A percentile compares a stretch with the other conserved stretches of the same genome.
These are phyloP conservation scores for Chymomyza amoena DNA, from an alignment of 2,888 invertebrate species.

Conservation along the genomic window DNA sequence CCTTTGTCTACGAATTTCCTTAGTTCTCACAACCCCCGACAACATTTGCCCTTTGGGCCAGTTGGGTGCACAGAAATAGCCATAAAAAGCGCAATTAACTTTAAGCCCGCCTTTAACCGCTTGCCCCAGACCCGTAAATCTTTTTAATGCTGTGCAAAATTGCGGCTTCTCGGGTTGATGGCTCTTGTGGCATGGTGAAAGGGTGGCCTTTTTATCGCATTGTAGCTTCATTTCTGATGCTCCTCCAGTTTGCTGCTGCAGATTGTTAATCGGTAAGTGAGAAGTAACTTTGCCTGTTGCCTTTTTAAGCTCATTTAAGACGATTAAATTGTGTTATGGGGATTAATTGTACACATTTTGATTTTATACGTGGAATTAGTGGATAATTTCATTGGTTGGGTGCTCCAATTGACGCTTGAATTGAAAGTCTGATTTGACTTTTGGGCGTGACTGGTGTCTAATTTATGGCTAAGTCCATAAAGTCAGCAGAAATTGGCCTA, in stretches of 20 bases:
- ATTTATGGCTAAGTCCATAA: background rate
- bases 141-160: slow-evolving; percentile 49
- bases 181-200: background rate
- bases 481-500: background rate
- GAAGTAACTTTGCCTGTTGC: slow-evolving; percentile 26
- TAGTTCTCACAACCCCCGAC: background rate
- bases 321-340: slow-evolving; percentile 61
- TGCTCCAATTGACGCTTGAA: slow-evolving; percentile 7
- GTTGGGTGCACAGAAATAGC: slow-evolving; percentile 17
- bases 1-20: background rate
- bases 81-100: slow-evolving; percentile 70
- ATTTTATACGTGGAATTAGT: slow-evolving; percentile 17
- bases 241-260: background rate
- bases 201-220: background rate
- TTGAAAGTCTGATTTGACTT: slow-evolving; percentile 16
- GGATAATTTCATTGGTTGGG: slow-evolving; percentile 2
- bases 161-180: slow-evolving; percentile 25
- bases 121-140: slow-evolving; percentile 30
- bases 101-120: slow-evolving; percentile 47
- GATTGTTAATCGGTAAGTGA: background rate
- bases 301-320: slow-evolving; percentile 62
- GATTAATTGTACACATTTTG: slow-evolving; percentile 58
- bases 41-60: slow-evolving; percentile 17
- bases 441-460: background rate
- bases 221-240: background rate